These are phyloP conservation scores for Hestina assimilis DNA, from an alignment of 1,140 invertebrate genomes.

Conservation along the genomic window DNA sequence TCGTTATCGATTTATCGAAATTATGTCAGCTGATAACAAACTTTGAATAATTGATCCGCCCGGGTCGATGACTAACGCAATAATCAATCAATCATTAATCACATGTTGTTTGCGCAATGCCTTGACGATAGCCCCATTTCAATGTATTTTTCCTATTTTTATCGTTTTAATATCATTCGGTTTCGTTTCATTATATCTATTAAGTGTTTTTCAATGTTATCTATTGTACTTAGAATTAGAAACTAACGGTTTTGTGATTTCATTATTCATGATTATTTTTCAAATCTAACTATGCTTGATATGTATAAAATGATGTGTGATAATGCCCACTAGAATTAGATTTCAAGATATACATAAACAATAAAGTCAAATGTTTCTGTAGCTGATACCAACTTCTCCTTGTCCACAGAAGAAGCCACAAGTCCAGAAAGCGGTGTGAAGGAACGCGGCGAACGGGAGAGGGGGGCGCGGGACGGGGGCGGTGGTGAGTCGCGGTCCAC, in stretches of 20 bases:
- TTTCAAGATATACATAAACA: too few relatives aligned
- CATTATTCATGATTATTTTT: not conserved
- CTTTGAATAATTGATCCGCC: slow-evolving; percentile 59
- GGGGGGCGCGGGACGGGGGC: slow-evolving; percentile 45
- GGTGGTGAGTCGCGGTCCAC: slow-evolving; percentile 42
- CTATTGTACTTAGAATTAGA: too few relatives aligned
- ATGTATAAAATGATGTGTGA: too few relatives aligned
- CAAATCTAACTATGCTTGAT: too few relatives aligned
- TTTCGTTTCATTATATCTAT: not conserved
- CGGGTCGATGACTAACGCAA: slow-evolving; percentile 36
- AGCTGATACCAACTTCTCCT: slow-evolving; percentile 27
- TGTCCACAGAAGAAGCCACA: slow-evolving; percentile 71
- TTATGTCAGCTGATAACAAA: slow-evolving; percentile 60
- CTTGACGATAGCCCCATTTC: slow-evolving; percentile 37
- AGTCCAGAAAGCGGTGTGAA: slow-evolving; percentile 72
- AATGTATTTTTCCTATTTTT: slow-evolving; percentile 44
- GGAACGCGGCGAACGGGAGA: slow-evolving; percentile 55
- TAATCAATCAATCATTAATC: slow-evolving; percentile 60
- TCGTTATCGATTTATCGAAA: slow-evolving; percentile 38
- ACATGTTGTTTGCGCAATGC: slow-evolving; percentile 46
- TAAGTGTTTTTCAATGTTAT: not conserved
- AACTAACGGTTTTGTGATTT: too few relatives aligned
- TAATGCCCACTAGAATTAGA: too few relatives aligned
- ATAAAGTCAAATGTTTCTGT: not conserved
- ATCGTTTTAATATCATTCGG: slow-evolving; percentile 9